Base-by-base conservation (phyloP, 1,140 invertebrate species). In the Pogonomyrmex barbatus region DNA sequence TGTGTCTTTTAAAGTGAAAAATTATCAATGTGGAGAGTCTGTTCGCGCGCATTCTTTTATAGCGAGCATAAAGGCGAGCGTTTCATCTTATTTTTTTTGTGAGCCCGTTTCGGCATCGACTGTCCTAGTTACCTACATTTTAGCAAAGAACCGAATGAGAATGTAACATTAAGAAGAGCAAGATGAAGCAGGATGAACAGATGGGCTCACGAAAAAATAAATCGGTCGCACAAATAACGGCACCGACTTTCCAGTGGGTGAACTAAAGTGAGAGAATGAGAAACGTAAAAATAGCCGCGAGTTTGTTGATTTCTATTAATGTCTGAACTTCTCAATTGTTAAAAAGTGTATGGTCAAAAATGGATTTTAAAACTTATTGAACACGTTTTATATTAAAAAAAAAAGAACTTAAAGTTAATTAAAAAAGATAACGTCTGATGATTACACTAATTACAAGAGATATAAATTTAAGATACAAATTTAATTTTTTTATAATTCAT, bases 171-270 rank as follows among this genome's bases (percentile, higher is more conserved):
- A 52, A 71, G 33, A 14, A 9, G 12, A n/a, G 50, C 6, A 17
- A 24, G 36, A 42, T 14, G 6, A 5, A 42, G 24, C 24, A 39
- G 83, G 45, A 36, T 54, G n/a, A 24, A 30, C 52, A n/a, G 30
- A 36, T 30, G 63, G 76, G n/a, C 33, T 56, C 56, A 67, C 52
- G 77, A 90, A 90, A 90, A 88, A 83, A 33, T 86, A 90, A 82
- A 88, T 90, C 82, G 86, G 86, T 88, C 86, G 86, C 3, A 68
- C 36, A 75, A 60, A 56, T 90, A 90, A 90, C 89, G 89, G 89
- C 70, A 88, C 6, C 10, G 33, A 36, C 42, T 76, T 65, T 82
- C 12, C 14, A 24, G 39, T 50, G 2, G n/a, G 54, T 83, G 36
- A 67, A 54, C 12, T n/a, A n/a, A 68, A 30, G 1, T 58, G 2